phyloP scores from a whole-genome alignment of 2,888 invertebrate species.

The Scaptomyza reducta region DNA sequence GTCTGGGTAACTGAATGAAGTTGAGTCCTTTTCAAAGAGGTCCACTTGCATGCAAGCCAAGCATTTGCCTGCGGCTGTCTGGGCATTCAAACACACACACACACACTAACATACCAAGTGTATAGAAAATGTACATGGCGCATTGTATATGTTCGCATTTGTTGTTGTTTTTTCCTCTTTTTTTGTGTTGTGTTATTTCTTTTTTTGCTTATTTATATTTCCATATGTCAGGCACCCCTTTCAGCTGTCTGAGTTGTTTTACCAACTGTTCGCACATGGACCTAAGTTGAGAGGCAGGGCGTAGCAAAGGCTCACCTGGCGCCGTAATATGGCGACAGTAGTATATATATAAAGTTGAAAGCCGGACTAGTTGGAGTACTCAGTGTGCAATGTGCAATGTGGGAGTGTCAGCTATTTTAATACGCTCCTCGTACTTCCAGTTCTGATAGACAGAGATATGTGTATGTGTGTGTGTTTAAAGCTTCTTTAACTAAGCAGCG shows the following conservation, averaged over 20 bases:
- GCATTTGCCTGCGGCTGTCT: conserved; percentile 68
- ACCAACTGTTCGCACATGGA: conserved; percentile 39
- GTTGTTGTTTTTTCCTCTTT: conserved; percentile 30
- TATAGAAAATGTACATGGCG: conserved; percentile 16
- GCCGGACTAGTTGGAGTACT: conserved; percentile 24
- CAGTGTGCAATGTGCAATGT: conserved; percentile 5
- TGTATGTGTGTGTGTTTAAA: conserved; percentile 10
- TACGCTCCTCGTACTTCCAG: conserved; percentile 42
- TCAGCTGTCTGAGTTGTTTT: conserved; percentile 50
- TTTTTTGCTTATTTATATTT: conserved; percentile 39
- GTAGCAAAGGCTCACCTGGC: conserved; percentile 37
- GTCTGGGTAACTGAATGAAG: conserved; percentile 9
- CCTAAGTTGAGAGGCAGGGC: not conserved
- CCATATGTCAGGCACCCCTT: conserved; percentile 40
- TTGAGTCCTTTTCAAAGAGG: conserved; percentile 58
- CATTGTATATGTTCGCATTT: conserved; percentile 37
- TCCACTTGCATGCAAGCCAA: conserved; percentile 67
- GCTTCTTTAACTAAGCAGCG: conserved; percentile 51
- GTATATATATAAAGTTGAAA: conserved; percentile 20
- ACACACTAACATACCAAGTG: not conserved
- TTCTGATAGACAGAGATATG: conserved; percentile 38
- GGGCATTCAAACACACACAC: conserved; percentile 22
- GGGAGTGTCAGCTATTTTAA: conserved; percentile 53
- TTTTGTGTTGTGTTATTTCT: conserved; percentile 5
- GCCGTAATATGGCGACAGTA: conserved; percentile 32